These are phyloP conservation scores for Eurois occulta DNA, from an alignment of 2,888 invertebrate genomes.

Conservation along the genomic window DNA sequence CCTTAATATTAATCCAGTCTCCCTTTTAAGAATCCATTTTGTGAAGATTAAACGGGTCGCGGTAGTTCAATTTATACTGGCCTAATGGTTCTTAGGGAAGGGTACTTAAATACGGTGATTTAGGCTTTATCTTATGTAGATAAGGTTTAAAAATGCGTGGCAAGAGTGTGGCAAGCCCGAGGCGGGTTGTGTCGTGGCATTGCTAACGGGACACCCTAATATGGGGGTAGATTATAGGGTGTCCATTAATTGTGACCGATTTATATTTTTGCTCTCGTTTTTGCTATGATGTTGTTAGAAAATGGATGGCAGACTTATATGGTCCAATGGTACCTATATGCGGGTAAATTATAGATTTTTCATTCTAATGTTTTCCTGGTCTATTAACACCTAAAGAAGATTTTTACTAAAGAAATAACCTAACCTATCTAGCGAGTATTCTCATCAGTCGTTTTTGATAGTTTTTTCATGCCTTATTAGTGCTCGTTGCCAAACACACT, in stretches of 20 bases:
- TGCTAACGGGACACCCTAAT: slow-evolving; percentile 79
- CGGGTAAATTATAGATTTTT: slow-evolving; percentile 7
- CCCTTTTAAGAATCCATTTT: slow-evolving; percentile 38
- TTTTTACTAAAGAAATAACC: background rate
- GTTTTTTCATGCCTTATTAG: background rate
- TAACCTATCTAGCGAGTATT: background rate
- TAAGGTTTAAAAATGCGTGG: slow-evolving; percentile 53
- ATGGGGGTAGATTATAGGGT: slow-evolving; percentile 77
- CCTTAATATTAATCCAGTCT: slow-evolving; percentile 29
- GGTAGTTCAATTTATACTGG: slow-evolving; percentile 51
- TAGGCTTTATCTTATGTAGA: slow-evolving; percentile 49
- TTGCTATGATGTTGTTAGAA: slow-evolving; percentile 47
- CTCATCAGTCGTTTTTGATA: background rate
- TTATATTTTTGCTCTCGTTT: slow-evolving; percentile 60
- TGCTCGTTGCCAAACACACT: too few species aligned
- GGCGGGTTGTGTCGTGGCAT: slow-evolving; percentile 49
- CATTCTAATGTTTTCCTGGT: background rate
- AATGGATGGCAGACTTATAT: slow-evolving; percentile 37
- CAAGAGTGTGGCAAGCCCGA: slow-evolving; percentile 35
- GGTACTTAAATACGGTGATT: slow-evolving; percentile 31
- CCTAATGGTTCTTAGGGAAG: slow-evolving; percentile 31
- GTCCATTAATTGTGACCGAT: slow-evolving; percentile 62
- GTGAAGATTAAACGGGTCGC: slow-evolving; percentile 24
- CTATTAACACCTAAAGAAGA: background rate
- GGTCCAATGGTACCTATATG: slow-evolving; percentile 21